Evolutionary conservation across 2,888 invertebrate species (phyloP), one percentile per base, ranked within the genome.

Genomic region (Lysandra bellargus): DNA sequence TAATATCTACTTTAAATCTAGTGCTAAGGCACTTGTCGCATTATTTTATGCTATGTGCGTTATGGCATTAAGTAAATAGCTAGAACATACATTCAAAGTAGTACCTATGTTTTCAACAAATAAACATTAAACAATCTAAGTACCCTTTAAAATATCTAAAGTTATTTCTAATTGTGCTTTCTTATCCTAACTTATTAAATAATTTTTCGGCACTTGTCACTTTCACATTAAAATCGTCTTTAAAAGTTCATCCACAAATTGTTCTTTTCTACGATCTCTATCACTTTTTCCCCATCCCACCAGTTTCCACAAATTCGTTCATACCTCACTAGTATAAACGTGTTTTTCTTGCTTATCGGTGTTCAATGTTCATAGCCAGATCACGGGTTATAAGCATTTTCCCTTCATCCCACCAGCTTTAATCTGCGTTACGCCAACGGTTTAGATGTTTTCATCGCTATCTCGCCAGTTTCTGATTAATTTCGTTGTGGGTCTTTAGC

Each of bases 11-110:
- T 14, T 75, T 78, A 78, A 78, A 80, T 73, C 69, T 73, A 73
- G 77, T 81, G 81, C 81, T 83, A 83, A 82, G 83, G 83, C 83
- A 84, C 83, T 80, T 83, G 80, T 80, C 69, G n/a, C 74, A 23
- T 12, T 64, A 64, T 64, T 9, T 69, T 69, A 64, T 75, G 78
- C 69, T 69, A 80, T 82, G 81, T 81, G 81, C 80, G 80, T n/a
- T n/a, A 78, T 57, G 60, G 78, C 60, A 64, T 30, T 9, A 61
- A 12, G 64, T 64, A 64, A 64, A 7, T 64, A 23, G 23, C 64
- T 30, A 30, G 9, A 30, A 64, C 64, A 64, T 64, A 30, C 64
- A 12, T 30, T 61, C 12, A 64, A 12, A 64, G 30, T 64, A 64
- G 64, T 64, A 64, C 9, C 30, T 64, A 30, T 64, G 4, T 30